Conservation (phyloP, 2,888 invertebrate species). For the Cephus pulcher region DNA sequence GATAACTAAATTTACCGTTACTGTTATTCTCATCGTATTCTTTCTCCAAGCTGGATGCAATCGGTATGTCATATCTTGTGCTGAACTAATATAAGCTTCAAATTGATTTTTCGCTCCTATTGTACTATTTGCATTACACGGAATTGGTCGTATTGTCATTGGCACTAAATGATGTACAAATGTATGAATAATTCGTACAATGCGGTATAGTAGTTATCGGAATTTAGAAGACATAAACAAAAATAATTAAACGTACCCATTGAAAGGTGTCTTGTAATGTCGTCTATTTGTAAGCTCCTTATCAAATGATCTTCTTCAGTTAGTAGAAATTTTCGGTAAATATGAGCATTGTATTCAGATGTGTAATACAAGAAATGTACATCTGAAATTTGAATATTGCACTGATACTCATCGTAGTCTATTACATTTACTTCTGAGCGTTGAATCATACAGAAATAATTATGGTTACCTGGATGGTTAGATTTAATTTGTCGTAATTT, state of each 20-base stretch:
- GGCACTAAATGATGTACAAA: slow-evolving; percentile 35
- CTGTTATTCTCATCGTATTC: slow-evolving; percentile 37
- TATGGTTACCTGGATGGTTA: slow-evolving; percentile 46
- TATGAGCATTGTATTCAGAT: slow-evolving; percentile 34
- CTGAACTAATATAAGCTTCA: slow-evolving; percentile 73
- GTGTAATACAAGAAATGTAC: slow-evolving; percentile 49
- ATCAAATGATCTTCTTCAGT: slow-evolving; percentile 48
- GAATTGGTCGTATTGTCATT: slow-evolving; percentile 41
- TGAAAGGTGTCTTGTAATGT: slow-evolving; percentile 35
- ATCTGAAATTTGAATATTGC: slow-evolving; percentile 36
- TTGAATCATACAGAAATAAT: slow-evolving; percentile 10
- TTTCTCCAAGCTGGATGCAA: slow-evolving; percentile 61
- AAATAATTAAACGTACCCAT: slow-evolving; percentile 30
- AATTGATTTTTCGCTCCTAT: slow-evolving; percentile 62
- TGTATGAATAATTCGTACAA: background rate
- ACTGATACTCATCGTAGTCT: background rate
- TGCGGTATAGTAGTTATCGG: background rate
- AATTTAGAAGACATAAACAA: background rate
- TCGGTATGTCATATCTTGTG: slow-evolving; percentile 68
- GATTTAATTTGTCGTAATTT: slow-evolving; percentile 40
- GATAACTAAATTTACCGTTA: slow-evolving; percentile 37
- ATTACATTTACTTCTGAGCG: background rate
- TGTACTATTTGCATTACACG: slow-evolving; percentile 26
- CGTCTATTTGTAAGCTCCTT: slow-evolving; percentile 37
- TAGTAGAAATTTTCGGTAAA: slow-evolving; percentile 41